A percentile compares a stretch with the other conserved stretches of the same genome.
Conservation (phyloP, 2,888 invertebrate genomes). For the Cordilura impudica region DNA sequence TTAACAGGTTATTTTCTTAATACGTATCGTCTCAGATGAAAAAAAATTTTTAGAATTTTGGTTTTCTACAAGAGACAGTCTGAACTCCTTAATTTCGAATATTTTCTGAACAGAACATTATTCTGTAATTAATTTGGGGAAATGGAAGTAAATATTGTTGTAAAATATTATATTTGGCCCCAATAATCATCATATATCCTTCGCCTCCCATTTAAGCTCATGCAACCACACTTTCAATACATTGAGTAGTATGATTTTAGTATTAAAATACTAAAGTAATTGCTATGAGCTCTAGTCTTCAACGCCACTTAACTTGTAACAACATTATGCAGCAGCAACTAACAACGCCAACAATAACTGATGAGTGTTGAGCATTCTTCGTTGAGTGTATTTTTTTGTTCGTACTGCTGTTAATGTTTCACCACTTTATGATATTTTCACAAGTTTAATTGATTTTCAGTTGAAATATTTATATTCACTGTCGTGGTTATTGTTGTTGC, state of each 20-base stretch:
- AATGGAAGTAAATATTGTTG: too few species aligned
- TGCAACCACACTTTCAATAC: not conserved
- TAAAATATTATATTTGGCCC: too few species aligned
- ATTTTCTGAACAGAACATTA: too few species aligned
- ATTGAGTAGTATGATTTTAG: slow-evolving; percentile 13
- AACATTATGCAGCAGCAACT: not conserved
- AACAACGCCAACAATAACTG: not conserved
- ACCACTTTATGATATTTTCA: slow-evolving; percentile 74
- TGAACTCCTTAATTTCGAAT: too few species aligned
- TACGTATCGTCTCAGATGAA: too few species aligned
- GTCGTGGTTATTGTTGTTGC: slow-evolving; percentile 3
- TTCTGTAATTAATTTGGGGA: too few species aligned
- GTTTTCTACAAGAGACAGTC: too few species aligned
- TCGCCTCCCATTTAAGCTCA: not conserved
- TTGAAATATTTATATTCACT: slow-evolving; percentile 55
- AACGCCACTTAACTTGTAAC: slow-evolving; percentile 10
- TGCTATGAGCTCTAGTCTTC: slow-evolving; percentile 15
- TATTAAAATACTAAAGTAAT: slow-evolving; percentile 38
- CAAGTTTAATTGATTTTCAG: slow-evolving; percentile 73
- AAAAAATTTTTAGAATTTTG: too few species aligned
- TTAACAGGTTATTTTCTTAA: too few species aligned
- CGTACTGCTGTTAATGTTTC: slow-evolving; percentile 43
- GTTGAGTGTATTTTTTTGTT: not conserved
- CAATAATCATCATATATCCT: too few species aligned
- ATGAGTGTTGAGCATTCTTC: slow-evolving; percentile 15